phyloP scores from a whole-genome alignment of 1,140 invertebrate genomes.

The Bombus pyrosoma region DNA sequence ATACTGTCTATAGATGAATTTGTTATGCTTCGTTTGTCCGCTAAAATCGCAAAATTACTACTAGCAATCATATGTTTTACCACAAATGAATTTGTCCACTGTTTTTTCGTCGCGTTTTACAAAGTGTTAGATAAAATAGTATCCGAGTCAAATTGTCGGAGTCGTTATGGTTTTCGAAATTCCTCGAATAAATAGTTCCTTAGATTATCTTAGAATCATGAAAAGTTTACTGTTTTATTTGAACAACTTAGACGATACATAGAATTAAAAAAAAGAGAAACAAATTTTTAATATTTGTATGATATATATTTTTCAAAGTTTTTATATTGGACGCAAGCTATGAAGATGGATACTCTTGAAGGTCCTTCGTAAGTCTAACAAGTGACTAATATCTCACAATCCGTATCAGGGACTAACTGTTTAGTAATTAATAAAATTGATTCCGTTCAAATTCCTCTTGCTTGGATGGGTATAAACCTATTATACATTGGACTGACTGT shows the following conservation, averaged over 20 bases:
- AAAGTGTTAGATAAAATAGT: constrained; percentile 34
- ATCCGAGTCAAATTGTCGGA: not conserved
- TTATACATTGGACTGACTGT: not conserved
- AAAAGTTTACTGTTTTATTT: not conserved
- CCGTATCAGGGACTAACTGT: constrained; percentile 56
- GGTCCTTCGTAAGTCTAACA: constrained; percentile 61
- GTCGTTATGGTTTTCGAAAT: not conserved
- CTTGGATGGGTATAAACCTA: constrained; percentile 50
- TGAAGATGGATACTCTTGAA: constrained; percentile 56
- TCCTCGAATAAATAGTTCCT: constrained; percentile 33
- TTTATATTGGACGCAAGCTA: constrained; percentile 46
- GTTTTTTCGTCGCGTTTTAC: not conserved
- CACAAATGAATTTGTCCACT: constrained; percentile 31
- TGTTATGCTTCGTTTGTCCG: constrained; percentile 35
- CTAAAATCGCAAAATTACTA: constrained; percentile 26
- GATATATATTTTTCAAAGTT: constrained; percentile 7
- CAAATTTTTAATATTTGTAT: not conserved
- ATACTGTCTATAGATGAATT: constrained; percentile 41
- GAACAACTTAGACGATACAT: constrained; percentile 10
- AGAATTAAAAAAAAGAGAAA: not conserved
- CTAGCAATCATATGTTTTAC: constrained; percentile 36
- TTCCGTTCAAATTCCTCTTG: constrained; percentile 35
- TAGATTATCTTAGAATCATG: constrained; percentile 54
- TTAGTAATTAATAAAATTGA: constrained; percentile 45
- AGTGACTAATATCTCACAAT: constrained; percentile 62